These are phyloP conservation scores for Campopleginae sp. DNA, from an alignment of 2,888 invertebrate species.

Conservation along the genomic window DNA sequence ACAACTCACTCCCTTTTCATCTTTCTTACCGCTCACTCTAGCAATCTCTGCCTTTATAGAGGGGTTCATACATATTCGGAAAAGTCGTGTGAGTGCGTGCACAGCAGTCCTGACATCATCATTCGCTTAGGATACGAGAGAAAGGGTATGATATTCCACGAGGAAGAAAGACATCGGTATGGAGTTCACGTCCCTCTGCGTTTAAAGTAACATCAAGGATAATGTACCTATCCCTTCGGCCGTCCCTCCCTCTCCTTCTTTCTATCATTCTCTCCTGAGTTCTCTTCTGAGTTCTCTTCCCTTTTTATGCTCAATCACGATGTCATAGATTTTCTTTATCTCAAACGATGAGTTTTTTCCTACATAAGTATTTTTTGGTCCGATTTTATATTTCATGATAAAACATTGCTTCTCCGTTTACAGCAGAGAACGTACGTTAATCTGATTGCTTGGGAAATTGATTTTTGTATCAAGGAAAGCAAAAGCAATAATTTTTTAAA, in stretches of 20 bases:
- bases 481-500: background rate
- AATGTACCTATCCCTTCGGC: slow-evolving; percentile 74
- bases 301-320: slow-evolving; percentile 37
- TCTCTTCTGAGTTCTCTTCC: background rate
- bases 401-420: slow-evolving; percentile 68
- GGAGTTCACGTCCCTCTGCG: slow-evolving; percentile 68
- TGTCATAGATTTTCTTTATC: slow-evolving; percentile 57
- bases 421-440: slow-evolving; percentile 53
- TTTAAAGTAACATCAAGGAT: slow-evolving; percentile 75
- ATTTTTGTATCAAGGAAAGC: slow-evolving; percentile 9
- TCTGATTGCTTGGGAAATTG: slow-evolving; percentile 13
- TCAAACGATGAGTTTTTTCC: slow-evolving; percentile 50
- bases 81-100: slow-evolving; percentile 26
- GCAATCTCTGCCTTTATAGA: slow-evolving; percentile 12
- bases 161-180: slow-evolving; percentile 66
- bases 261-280: background rate
- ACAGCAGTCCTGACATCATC: slow-evolving; percentile 57
- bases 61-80: background rate
- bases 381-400: slow-evolving; percentile 27
- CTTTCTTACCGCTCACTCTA: slow-evolving; percentile 15
- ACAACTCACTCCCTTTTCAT: slow-evolving; percentile 58
- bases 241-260: slow-evolving; percentile 43
- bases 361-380: slow-evolving; percentile 44
- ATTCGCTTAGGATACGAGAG: slow-evolving; percentile 42
- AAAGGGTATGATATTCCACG: slow-evolving; percentile 56